phyloP scores from a whole-genome alignment of 2,888 invertebrate genomes.

The Hirtodrosophila trivittata region DNA sequence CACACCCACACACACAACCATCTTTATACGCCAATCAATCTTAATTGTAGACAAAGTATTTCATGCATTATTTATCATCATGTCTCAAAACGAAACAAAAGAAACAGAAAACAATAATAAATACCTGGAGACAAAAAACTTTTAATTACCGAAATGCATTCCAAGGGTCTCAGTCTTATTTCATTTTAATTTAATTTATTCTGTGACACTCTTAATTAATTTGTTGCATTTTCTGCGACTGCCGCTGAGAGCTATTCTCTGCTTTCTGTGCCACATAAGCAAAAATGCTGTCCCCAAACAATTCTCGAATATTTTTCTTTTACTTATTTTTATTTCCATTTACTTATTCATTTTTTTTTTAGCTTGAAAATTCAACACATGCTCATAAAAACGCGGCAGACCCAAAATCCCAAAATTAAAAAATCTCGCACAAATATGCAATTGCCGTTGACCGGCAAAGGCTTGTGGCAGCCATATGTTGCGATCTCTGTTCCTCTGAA shows the following conservation, averaged over 20 bases:
- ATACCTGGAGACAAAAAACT: too few species aligned
- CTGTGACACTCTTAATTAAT: constrained; percentile 67
- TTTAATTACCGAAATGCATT: constrained; percentile 11
- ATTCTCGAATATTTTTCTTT: too few species aligned
- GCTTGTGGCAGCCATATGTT: constrained; percentile 26
- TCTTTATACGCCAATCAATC: constrained; percentile 57
- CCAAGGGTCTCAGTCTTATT: constrained; percentile 34
- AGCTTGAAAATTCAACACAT: too few species aligned
- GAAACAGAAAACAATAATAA: constrained; percentile 10
- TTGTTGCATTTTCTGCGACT: constrained; percentile 57
- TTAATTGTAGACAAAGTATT: constrained; percentile 51
- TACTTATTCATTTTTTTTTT: too few species aligned
- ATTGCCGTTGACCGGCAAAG: constrained; percentile 13
- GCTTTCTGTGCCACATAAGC: constrained; percentile 21
- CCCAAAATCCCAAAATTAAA: constrained; percentile 16
- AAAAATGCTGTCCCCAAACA: too few species aligned
- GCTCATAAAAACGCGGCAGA: constrained; percentile 31
- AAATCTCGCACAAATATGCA: constrained; percentile 33
- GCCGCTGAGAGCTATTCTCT: constrained; percentile 20
- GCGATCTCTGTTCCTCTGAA: constrained; percentile 6
- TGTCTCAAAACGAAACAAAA: neutral
- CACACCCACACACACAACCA: neutral
- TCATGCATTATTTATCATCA: constrained; percentile 44
- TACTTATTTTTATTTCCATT: too few species aligned
- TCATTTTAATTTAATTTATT: constrained; percentile 51